Base-by-base conservation (phyloP, 2,797 vertebrate genomes). In the Vultur gryphus region DNA sequence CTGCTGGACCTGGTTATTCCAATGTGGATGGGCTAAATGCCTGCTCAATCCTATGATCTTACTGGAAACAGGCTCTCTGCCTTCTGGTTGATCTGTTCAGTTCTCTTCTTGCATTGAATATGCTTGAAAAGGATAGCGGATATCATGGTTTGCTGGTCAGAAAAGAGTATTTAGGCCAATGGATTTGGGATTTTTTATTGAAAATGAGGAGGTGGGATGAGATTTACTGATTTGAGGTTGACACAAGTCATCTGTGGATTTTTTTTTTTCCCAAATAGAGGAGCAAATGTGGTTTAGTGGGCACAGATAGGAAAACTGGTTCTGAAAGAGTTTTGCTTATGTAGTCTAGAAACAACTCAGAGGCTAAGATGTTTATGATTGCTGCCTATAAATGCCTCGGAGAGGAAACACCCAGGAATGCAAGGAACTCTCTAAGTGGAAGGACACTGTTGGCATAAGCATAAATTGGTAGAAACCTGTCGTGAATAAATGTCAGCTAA, bases 331-430 rank as follows among this genome's bases (percentile, higher is more conserved):
- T 10, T 92, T 75, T 65, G 76, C 85, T 75, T 86, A 52, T 78
- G 49, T 54, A 78, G 69, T 70, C 77, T 66, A 64, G 73, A 91
- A 69, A 93, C 84, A 85, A 94, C 92, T 28, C 84, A 65, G 46
- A 66, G 73, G 46, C 46, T 19, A 48, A 80, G 83, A 78, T 70
- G 61, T 70, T 69, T 86, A 28, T 71, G 69, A 67, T 61, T 71
- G 83, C 80, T 84, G 69, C 76, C 88, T 95, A 43, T 37, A 95
- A 92, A 87, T 61, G n/a, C 29, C n/a, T 14, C 16, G 81, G 77
- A 57, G 73, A 90, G 88, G 90, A 94, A 94, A 95, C 93, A 95
- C 67, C 55, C 84, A 84, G 93, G 90, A 95, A 95, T 90, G 95
- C 48, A 37, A 70, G 65, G 79, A 95, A 59, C 72, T 75, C 76